Evolutionary conservation across 2,888 invertebrate species (phyloP), one percentile per base, ranked within the genome.

Genomic region (Mesorhabditis spiculigera): DNA sequence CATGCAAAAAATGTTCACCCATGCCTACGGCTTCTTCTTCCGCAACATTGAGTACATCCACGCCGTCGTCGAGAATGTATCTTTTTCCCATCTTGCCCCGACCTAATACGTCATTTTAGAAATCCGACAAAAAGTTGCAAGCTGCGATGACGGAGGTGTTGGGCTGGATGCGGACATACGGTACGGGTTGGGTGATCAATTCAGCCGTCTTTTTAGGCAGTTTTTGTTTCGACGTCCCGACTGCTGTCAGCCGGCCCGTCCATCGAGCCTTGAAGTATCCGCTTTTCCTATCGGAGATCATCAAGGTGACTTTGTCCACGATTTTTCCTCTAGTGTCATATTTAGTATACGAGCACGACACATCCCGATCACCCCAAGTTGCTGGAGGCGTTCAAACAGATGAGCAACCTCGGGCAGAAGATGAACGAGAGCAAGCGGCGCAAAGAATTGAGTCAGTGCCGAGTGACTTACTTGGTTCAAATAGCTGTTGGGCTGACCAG

Each of bases 401-500:
- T 83, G 81, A 80, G 78, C 10, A 77, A 78, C 62, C 71, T 83
- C 44, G 83, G 80, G 0, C 76, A 80, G 64, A 82, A 83, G 67
- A 85, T 84, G 84, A 84, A 85, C 73, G 84, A 84, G 58, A 80
- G 78, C 61, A 81, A 81, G 63, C 65, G 83, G 58, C 71, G 80
- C 64, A 85, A 82, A 69, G 84, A 84, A 74, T 68, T 84, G 16
- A 74, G 82, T 82, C 42, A 68, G 73, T 64, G 67, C 45, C 8
- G 61, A 64, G 3, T 10, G 16, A 63, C 28, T n/a, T 16, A 66
- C 13, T 13, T 6, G 28, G 28, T 28, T 28, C 28, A 28, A 28
- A 28, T 28, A 28, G 28, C 28, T 28, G 28, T 28, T 28, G 28
- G 28, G 28, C 28, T 28, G 28, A 28, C 28, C 28, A 28, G 28